Percentiles rank a stretch among this genome's conserved stretches.
These are phyloP conservation scores for Heteronetta atricapilla DNA, from an alignment of 2,113 vertebrate species.

Conservation along the genomic window DNA sequence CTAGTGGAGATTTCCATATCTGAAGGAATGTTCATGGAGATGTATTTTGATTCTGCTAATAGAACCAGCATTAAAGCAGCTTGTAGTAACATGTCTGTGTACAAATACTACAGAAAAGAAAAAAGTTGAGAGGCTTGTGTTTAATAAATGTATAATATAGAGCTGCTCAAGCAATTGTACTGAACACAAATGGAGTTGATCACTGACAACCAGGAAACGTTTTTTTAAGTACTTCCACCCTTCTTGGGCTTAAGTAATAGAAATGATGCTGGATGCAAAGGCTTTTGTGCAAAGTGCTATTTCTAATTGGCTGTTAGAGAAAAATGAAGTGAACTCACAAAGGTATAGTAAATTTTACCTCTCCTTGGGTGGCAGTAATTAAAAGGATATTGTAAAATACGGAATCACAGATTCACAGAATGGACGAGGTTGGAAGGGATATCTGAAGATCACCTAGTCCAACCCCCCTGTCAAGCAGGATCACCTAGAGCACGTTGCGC, in stretches of 20 bases:
- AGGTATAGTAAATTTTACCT: not conserved
- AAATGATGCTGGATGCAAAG: not conserved
- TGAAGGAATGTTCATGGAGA: not conserved
- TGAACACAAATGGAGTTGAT: not conserved
- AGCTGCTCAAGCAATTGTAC: not conserved
- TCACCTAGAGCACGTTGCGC: too few relatives aligned
- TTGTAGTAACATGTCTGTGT: not conserved
- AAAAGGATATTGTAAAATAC: slow-evolving; percentile 1
- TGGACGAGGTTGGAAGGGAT: too few relatives aligned
- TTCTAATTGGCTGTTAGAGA: not conserved
- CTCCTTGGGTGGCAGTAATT: not conserved
- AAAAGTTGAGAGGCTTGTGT: not conserved
- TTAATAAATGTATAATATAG: not conserved
- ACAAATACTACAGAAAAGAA: not conserved
- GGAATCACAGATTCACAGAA: too few relatives aligned
- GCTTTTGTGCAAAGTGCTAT: not conserved
- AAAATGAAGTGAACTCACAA: not conserved
- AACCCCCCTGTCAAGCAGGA: too few relatives aligned
- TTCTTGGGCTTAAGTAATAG: not conserved
- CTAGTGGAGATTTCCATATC: not conserved
- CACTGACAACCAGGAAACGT: not conserved
- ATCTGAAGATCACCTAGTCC: too few relatives aligned
- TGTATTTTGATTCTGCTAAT: not conserved
- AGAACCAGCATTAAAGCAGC: not conserved
- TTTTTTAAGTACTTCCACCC: not conserved